Evolutionary conservation across 2,888 invertebrate genomes (phyloP).

Genomic region (Chymomyza caudatula): DNA sequence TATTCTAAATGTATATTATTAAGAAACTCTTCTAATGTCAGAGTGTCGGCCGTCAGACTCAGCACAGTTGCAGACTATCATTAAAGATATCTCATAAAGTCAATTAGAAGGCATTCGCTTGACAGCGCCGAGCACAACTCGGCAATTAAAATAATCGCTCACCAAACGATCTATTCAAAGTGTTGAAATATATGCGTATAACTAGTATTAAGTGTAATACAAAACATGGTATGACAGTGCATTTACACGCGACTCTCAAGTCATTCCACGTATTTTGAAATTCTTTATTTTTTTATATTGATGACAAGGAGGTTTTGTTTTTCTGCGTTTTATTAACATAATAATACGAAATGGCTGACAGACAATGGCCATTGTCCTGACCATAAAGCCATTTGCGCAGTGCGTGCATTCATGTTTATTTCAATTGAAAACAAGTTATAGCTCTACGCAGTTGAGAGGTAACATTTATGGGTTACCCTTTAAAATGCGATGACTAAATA

Average conservation of each 20-base stretch:
- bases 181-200: neutral
- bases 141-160: conserved; percentile 18
- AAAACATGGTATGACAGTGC: neutral
- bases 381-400: conserved; percentile 3
- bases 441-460: neutral
- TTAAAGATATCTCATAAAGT: conserved; percentile 14
- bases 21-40: conserved; percentile 18
- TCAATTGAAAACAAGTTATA: neutral
- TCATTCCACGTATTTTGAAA: neutral
- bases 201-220: neutral
- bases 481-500: too few relatives aligned
- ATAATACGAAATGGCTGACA: conserved; percentile 16
- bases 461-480: neutral
- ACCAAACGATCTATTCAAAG: neutral
- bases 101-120: conserved; percentile 46
- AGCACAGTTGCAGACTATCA: conserved; percentile 15
- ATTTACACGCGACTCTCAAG: neutral
- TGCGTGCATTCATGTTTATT: conserved; percentile 13
- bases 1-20: conserved; percentile 53
- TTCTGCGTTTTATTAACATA: neutral
- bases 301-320: conserved; percentile 11
- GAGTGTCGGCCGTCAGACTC: neutral
- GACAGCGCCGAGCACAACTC: conserved; percentile 20
- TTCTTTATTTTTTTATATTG: neutral
- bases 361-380: conserved; percentile 45